Conservation (phyloP, 2,888 invertebrate species). For the Acrobasis consociella region DNA sequence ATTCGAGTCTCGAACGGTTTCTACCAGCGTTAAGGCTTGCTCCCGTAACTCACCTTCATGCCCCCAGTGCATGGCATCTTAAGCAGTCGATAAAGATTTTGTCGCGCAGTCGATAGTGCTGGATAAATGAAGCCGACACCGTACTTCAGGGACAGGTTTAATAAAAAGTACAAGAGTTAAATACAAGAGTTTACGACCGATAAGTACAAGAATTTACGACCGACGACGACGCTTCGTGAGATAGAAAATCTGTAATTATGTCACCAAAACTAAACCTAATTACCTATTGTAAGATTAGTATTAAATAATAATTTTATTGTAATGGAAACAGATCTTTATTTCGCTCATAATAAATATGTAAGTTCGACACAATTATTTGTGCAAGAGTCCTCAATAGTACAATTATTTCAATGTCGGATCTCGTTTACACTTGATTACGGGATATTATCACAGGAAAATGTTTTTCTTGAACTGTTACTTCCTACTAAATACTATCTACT, state of each 20-base stretch:
- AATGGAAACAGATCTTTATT: background rate
- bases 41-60: too few relatives aligned
- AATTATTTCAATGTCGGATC: background rate
- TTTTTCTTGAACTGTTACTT: too few relatives aligned
- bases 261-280: slow-evolving; percentile 12
- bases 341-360: background rate
- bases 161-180: too few relatives aligned
- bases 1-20: too few relatives aligned
- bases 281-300: background rate
- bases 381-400: slow-evolving; percentile 1
- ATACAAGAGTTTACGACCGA: background rate
- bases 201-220: background rate
- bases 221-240: background rate
- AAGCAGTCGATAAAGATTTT: too few relatives aligned
- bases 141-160: too few relatives aligned
- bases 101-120: too few relatives aligned
- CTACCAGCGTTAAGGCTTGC: too few relatives aligned
- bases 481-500: too few relatives aligned
- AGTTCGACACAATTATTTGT: background rate
- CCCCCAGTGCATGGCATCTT: too few relatives aligned
- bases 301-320: background rate
- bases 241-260: slow-evolving; percentile 3
- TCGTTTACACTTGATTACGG: background rate
- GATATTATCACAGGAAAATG: too few relatives aligned
- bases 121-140: too few relatives aligned